phyloP scores from a whole-genome alignment of 1,140 invertebrate genomes.

The Drosophila sturtevanti region DNA sequence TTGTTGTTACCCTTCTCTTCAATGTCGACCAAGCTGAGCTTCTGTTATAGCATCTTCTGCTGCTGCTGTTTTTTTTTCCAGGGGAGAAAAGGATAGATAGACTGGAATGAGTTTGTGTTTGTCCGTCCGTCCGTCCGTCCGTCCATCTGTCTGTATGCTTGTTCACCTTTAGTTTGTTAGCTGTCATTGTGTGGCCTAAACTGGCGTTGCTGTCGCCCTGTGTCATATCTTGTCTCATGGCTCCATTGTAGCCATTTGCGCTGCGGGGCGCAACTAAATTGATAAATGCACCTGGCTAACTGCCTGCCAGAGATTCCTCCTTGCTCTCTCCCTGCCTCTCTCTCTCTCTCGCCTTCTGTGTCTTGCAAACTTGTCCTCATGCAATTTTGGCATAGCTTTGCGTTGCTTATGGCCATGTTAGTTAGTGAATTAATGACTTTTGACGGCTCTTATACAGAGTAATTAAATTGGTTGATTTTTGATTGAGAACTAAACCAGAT shows the following conservation, averaged over 20 bases:
- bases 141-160: not conserved
- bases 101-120: not conserved
- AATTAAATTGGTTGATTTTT: no score
- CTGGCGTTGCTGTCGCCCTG: constrained; percentile 22
- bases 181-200: constrained; percentile 55
- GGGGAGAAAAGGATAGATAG: no score
- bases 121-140: not conserved
- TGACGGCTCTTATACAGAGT: no score
- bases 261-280: constrained; percentile 72
- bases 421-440: no score
- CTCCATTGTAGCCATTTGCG: constrained; percentile 59
- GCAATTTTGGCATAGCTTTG: no score
- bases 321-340: no score
- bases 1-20: not conserved
- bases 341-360: no score
- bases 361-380: no score
- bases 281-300: constrained; percentile 70
- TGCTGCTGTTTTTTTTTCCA: constrained; percentile 44
- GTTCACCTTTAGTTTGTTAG: constrained; percentile 68
- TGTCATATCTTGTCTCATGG: constrained; percentile 70
- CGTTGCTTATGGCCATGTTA: no score
- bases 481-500: no score
- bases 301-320: constrained; percentile 25
- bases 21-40: constrained; percentile 34
- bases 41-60: constrained; percentile 23